Percentiles rank a stretch among this genome's conserved stretches.
Conservation (phyloP, 1,140 invertebrate genomes). For the Pseudomyrmex cubaensis region DNA sequence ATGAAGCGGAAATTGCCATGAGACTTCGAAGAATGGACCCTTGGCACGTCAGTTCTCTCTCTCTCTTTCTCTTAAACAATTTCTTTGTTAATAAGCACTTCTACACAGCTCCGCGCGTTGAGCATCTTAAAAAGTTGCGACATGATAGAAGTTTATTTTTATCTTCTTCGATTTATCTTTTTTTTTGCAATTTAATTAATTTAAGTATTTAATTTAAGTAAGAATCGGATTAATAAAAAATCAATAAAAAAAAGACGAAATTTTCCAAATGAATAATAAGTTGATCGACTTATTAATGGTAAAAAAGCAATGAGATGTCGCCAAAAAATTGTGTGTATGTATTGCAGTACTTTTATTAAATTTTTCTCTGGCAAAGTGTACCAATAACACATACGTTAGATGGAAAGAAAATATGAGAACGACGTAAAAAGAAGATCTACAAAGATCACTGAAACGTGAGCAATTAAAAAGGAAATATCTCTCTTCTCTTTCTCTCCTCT, state of each 20-base stretch:
- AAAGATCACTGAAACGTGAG: conserved; percentile 1
- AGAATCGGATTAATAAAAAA: not conserved
- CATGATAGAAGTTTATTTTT: not conserved
- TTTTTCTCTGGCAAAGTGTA: conserved; percentile 9
- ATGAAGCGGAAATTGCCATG: conserved; percentile 65
- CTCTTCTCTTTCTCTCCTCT: too few species aligned
- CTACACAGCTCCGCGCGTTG: not conserved
- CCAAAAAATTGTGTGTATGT: too few species aligned
- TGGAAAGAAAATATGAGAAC: conserved; percentile 37
- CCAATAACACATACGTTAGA: conserved; percentile 37
- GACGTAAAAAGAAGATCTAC: conserved; percentile 15
- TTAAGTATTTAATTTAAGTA: not conserved
- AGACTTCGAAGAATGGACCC: conserved; percentile 41
- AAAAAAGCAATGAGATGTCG: too few species aligned
- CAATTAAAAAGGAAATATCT: not conserved
- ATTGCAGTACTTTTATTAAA: too few species aligned
- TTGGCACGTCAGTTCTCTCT: conserved; percentile 51
- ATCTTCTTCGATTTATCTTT: not conserved
- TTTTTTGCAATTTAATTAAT: not conserved
- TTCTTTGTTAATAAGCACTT: not conserved
- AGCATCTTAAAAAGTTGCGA: not conserved
- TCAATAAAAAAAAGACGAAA: not conserved
- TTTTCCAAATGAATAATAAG: conserved; percentile 9
- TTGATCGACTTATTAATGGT: not conserved
- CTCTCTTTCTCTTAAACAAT: conserved; percentile 12